Conservation (phyloP, 1,140 invertebrate genomes). For the Antheraea pernyi region DNA sequence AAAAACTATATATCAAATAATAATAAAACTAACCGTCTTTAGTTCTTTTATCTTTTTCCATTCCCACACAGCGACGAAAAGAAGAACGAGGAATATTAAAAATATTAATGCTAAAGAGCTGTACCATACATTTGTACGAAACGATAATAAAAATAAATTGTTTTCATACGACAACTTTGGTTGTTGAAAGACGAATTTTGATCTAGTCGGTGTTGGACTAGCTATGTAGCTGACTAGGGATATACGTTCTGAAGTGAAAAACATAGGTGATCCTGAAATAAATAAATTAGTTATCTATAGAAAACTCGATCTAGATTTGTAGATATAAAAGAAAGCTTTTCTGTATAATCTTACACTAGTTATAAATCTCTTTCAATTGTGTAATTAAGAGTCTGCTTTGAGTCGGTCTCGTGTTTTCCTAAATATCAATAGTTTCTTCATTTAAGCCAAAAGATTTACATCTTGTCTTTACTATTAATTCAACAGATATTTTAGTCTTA, state of each 20-base stretch:
- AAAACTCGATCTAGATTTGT: too few relatives aligned
- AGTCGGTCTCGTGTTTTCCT: too few relatives aligned
- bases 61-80: slow-evolving; percentile 66
- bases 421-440: too few relatives aligned
- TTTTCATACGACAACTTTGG: slow-evolving; percentile 84
- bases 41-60: slow-evolving; percentile 43
- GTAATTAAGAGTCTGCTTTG: too few relatives aligned
- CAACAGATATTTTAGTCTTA: too few relatives aligned
- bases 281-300: slow-evolving; percentile 13
- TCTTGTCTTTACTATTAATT: too few relatives aligned
- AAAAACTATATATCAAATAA: slow-evolving; percentile 1
- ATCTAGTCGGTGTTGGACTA: slow-evolving; percentile 80
- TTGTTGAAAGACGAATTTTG: slow-evolving; percentile 83
- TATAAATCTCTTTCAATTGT: too few relatives aligned
- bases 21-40: slow-evolving; percentile 20
- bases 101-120: slow-evolving; percentile 72
- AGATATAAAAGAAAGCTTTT: too few relatives aligned
- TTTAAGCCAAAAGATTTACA: too few relatives aligned
- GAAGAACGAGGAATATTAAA: slow-evolving; percentile 66
- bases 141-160: slow-evolving; percentile 83
- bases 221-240: slow-evolving; percentile 81
- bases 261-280: slow-evolving; percentile 80
- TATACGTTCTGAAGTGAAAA: slow-evolving; percentile 80
- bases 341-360: too few relatives aligned
- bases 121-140: slow-evolving; percentile 81